These are phyloP conservation scores for Abramis brama DNA, from an alignment of 2,113 vertebrate genomes.

Conservation along the genomic window DNA sequence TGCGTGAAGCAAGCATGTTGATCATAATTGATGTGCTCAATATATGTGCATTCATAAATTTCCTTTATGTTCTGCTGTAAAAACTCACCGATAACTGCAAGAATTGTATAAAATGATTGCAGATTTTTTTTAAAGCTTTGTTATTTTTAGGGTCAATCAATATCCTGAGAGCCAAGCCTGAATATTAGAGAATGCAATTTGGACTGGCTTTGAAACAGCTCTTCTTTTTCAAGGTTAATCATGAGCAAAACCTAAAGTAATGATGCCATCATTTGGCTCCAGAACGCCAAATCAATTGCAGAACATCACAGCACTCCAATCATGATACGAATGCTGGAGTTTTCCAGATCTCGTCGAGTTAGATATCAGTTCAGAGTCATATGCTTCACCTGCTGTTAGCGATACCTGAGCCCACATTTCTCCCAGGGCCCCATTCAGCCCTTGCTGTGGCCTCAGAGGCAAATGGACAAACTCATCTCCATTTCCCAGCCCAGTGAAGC, in stretches of 20 bases:
- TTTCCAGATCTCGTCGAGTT: conserved; percentile 19
- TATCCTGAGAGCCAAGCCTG: background rate
- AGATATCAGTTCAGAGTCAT: conserved; percentile 11
- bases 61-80: background rate
- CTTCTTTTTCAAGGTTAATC: background rate
- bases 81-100: background rate
- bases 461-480: conserved; percentile 71
- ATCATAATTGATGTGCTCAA: too few species aligned
- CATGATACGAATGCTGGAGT: conserved; percentile 24
- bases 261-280: background rate
- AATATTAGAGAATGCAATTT: background rate
- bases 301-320: background rate
- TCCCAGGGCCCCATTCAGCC: conserved; percentile 50
- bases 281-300: background rate
- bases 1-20: background rate
- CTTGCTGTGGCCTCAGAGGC: conserved; percentile 61
- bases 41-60: background rate
- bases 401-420: conserved; percentile 56
- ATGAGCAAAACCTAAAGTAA: background rate
- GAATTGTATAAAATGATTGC: background rate
- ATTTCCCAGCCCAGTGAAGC: conserved; percentile 69
- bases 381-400: conserved; percentile 51
- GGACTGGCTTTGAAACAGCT: background rate
- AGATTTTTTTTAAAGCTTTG: too few species aligned
- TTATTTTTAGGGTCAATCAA: background rate